Base-by-base conservation (phyloP, 2,797 vertebrate species). In the Spizella passerina region DNA sequence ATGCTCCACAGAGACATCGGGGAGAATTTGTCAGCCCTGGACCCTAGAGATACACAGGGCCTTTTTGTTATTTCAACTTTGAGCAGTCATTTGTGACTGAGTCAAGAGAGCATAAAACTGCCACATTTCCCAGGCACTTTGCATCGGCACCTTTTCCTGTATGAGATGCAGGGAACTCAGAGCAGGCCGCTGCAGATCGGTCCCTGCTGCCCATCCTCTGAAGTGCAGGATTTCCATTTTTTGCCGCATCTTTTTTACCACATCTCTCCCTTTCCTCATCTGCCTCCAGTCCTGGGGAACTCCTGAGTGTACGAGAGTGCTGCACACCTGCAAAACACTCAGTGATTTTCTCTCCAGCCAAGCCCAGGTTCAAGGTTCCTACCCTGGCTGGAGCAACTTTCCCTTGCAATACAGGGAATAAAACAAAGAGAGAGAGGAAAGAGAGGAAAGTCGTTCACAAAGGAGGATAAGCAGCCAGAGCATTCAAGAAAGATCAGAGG, bases 101-200 rank as follows among this genome's bases (percentile, higher is more conserved):
- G 26, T 36, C 26, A 21, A 52, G 44, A 64, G 39, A 46, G 14
- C 38, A 13, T 30, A 29, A 63, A 82, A 49, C 36, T 56, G 69
- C 32, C 8, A 1, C 9, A 6, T 21, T 87, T 86, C 27, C 36
- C 41, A 52, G 44, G 10, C 16, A 5, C 43, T 71, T 64, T 16
- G 26, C 44, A 18, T 0, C 0, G 23, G 13, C 1, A 1, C 8
- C 0, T 73, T 77, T 44, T 32, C 36, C 32, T 63, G 32, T 20
- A 11, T 0, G 0, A 27, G 50, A 7, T 29, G 32, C 32, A 7
- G 44, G 12, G 27, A 50, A 8, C 29, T 26, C 0, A 1, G 44
- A 56, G 30, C 47, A 53, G 30, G 32, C 13, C 4, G 1, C 52
- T 26, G 57, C 38, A 16, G 7, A 7, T 32, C 0, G 0, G 5